phyloP scores from a whole-genome alignment of 2,113 vertebrate species.

The Corynorhinus townsendii region DNA sequence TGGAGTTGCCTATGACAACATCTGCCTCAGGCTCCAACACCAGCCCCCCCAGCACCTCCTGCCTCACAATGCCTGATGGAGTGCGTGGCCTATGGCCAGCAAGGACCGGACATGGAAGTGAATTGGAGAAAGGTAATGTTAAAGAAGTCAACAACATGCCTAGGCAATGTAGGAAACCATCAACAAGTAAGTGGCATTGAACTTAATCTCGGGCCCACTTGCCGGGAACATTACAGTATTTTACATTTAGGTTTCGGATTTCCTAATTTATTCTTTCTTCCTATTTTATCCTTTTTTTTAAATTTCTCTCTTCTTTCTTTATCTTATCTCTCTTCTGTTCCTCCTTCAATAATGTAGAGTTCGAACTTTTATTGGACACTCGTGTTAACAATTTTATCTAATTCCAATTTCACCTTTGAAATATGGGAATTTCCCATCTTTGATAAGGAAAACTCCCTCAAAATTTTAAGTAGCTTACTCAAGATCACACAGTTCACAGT shows the following conservation, averaged over 20 bases:
- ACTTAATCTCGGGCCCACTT: neutral
- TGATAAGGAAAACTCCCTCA: neutral
- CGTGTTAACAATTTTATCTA: neutral
- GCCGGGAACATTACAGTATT: neutral
- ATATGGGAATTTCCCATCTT: neutral
- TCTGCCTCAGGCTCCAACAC: neutral
- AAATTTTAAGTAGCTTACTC: neutral
- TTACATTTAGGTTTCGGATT: neutral
- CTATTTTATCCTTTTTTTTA: neutral
- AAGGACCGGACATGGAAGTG: neutral
- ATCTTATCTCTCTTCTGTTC: neutral
- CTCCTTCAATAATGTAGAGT: neutral
- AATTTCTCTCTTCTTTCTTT: neutral
- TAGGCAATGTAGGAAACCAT: neutral
- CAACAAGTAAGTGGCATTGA: neutral
- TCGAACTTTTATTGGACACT: neutral
- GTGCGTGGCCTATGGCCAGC: rapidly evolving
- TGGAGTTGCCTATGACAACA: neutral
- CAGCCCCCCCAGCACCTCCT: neutral
- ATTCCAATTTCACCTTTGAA: neutral
- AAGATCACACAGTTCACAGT: neutral
- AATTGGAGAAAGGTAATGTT: neutral
- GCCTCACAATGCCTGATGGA: neutral
- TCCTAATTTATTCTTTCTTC: neutral
- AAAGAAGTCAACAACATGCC: neutral